A percentile compares a stretch with the other conserved stretches of the same genome.
Evolutionary conservation across 2,797 vertebrate genomes (phyloP).

Genomic region (Orestias chungarensis): DNA sequence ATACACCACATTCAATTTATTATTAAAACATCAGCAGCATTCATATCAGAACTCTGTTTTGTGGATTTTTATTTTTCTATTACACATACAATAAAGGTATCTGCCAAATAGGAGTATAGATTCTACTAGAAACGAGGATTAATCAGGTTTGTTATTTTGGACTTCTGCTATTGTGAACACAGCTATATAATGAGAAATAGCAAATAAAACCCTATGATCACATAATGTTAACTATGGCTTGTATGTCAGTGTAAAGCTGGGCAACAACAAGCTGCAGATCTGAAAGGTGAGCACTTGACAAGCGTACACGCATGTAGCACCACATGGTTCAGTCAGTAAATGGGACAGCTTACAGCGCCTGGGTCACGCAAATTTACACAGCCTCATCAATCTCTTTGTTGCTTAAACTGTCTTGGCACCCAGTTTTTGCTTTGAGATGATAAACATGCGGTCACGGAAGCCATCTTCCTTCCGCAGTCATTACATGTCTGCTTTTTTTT

Average conservation of each 20-base stretch:
- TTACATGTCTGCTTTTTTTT: constrained; percentile 21
- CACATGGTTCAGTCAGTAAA: constrained; percentile 35
- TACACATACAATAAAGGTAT: neutral
- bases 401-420: constrained; percentile 32
- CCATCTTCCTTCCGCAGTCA: constrained; percentile 9
- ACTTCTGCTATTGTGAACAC: neutral
- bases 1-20: neutral
- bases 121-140: neutral
- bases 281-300: constrained; percentile 38
- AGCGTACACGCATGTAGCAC: constrained; percentile 23
- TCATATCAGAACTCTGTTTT: neutral
- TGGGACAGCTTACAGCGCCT: constrained; percentile 57
- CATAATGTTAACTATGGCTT: neutral
- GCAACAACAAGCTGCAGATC: constrained; percentile 34
- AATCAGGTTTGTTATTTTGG: neutral
- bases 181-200: neutral
- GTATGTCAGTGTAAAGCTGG: constrained; percentile 21
- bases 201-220: neutral
- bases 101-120: neutral
- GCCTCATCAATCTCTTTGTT: constrained; percentile 48
- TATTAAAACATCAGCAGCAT: neutral
- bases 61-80: neutral
- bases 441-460: constrained; percentile 13
- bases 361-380: constrained; percentile 61
- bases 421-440: constrained; percentile 20